Evolutionary conservation across 2,888 invertebrate genomes (phyloP).

Genomic region (Asteroscopus sphinx): DNA sequence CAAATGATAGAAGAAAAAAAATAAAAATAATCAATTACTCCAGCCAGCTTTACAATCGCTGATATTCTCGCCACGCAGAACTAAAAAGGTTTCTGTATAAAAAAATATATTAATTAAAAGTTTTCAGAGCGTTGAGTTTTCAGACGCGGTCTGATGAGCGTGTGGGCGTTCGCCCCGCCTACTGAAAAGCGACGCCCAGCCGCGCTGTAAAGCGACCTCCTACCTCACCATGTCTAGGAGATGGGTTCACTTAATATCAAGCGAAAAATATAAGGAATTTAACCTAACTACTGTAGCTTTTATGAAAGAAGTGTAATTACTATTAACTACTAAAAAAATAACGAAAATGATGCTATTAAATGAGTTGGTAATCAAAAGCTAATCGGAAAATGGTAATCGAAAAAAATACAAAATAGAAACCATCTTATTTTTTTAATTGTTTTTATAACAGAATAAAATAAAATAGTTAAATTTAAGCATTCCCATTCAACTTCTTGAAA

Average conservation of each 20-base stretch:
- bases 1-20: slow-evolving; percentile 8
- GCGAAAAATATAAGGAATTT: not conserved
- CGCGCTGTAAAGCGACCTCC: slow-evolving; percentile 84
- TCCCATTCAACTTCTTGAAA: too few relatives aligned
- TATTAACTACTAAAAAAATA: too few relatives aligned
- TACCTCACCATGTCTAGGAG: slow-evolving; percentile 60
- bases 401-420: too few relatives aligned
- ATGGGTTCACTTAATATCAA: slow-evolving; percentile 10
- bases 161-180: slow-evolving; percentile 78
- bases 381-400: too few relatives aligned
- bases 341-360: too few relatives aligned
- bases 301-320: too few relatives aligned
- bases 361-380: too few relatives aligned
- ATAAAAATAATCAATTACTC: slow-evolving; percentile 39
- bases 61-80: slow-evolving; percentile 51
- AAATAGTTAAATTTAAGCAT: too few relatives aligned
- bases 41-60: slow-evolving; percentile 39
- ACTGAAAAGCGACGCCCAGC: slow-evolving; percentile 84
- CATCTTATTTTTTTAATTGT: too few relatives aligned
- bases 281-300: too few relatives aligned
- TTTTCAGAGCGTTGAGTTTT: slow-evolving; percentile 53
- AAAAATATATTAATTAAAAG: slow-evolving; percentile 53
- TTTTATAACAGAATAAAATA: too few relatives aligned
- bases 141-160: slow-evolving; percentile 69
- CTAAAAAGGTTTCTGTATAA: slow-evolving; percentile 45